These are phyloP conservation scores for Cerastis leucographa DNA, from an alignment of 2,888 invertebrate genomes.

Conservation along the genomic window DNA sequence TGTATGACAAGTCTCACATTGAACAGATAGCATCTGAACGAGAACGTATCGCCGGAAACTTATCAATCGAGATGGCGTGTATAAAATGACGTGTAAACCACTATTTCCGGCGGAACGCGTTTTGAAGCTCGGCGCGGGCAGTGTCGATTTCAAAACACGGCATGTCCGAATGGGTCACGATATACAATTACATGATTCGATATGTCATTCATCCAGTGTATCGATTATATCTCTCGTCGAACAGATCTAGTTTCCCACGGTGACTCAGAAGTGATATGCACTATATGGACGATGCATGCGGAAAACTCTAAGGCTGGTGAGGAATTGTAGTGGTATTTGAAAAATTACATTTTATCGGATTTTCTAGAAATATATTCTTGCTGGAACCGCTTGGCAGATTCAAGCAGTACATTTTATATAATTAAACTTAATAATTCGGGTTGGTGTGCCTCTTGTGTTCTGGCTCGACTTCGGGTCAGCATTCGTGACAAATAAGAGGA, in stretches of 20 bases:
- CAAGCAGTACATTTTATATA: not conserved
- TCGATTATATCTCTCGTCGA: slow-evolving; percentile 74
- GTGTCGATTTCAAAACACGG: slow-evolving; percentile 73
- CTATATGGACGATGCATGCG: slow-evolving; percentile 49
- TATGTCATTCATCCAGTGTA: slow-evolving; percentile 76
- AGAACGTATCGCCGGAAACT: slow-evolving; percentile 73
- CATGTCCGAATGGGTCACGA: slow-evolving; percentile 73
- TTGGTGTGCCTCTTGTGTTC: too few species aligned
- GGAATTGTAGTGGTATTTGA: slow-evolving; percentile 25
- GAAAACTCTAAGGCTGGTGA: slow-evolving; percentile 41
- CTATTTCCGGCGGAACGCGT: slow-evolving; percentile 74
- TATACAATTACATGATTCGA: slow-evolving; percentile 76
- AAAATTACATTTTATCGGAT: not conserved
- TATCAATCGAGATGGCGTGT: slow-evolving; percentile 74
- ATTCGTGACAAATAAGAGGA: too few species aligned
- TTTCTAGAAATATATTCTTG: not conserved
- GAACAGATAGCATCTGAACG: slow-evolving; percentile 64
- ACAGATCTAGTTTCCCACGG: slow-evolving; percentile 76
- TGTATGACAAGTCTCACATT: slow-evolving; percentile 66
- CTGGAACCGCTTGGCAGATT: too few species aligned
- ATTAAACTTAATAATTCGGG: not conserved
- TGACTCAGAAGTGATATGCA: slow-evolving; percentile 65
- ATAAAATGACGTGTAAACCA: slow-evolving; percentile 75
- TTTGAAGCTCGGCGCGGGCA: slow-evolving; percentile 57
- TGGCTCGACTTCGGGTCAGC: too few species aligned